These are phyloP conservation scores for Psilanteris sp. DNA, from an alignment of 1,140 invertebrate genomes.

Conservation along the genomic window DNA sequence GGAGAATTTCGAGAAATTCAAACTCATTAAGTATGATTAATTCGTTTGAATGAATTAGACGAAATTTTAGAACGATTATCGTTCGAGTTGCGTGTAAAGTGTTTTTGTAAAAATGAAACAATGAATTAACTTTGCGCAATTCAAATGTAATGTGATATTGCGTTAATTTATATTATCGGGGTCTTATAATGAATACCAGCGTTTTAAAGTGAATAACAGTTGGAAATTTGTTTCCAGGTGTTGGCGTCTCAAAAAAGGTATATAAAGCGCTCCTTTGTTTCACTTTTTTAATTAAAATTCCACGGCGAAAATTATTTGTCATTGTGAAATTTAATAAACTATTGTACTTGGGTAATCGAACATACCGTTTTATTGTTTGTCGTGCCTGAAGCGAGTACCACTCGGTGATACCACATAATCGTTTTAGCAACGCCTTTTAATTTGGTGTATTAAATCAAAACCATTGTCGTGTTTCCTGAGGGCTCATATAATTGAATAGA, in stretches of 20 bases:
- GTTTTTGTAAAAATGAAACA: too few species aligned
- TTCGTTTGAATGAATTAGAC: too few species aligned
- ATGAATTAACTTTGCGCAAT: too few species aligned
- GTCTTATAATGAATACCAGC: too few species aligned
- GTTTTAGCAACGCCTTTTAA: slow-evolving; percentile 25
- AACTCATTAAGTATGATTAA: too few species aligned
- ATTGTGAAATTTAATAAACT: slow-evolving; percentile 3
- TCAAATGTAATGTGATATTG: too few species aligned
- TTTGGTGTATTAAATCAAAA: slow-evolving; percentile 44
- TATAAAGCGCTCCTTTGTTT: not conserved
- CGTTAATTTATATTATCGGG: too few species aligned
- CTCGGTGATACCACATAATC: slow-evolving; percentile 23
- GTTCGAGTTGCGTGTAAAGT: too few species aligned
- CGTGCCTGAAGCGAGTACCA: slow-evolving; percentile 16
- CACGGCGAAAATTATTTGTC: not conserved
- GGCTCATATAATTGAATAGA: slow-evolving; percentile 39
- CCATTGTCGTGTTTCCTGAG: slow-evolving; percentile 29
- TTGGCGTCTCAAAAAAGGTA: slow-evolving; percentile 1
- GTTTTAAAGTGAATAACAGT: not conserved
- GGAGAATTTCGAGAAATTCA: too few species aligned
- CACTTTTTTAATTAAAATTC: slow-evolving; percentile 17
- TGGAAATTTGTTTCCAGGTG: slow-evolving; percentile 1
- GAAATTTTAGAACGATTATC: too few species aligned
- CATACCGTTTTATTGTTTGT: slow-evolving; percentile 22
- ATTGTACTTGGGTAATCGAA: slow-evolving; percentile 18